These are phyloP conservation scores for Hydrotaea cyrtoneurina DNA, from an alignment of 2,888 invertebrate genomes.

Conservation along the genomic window DNA sequence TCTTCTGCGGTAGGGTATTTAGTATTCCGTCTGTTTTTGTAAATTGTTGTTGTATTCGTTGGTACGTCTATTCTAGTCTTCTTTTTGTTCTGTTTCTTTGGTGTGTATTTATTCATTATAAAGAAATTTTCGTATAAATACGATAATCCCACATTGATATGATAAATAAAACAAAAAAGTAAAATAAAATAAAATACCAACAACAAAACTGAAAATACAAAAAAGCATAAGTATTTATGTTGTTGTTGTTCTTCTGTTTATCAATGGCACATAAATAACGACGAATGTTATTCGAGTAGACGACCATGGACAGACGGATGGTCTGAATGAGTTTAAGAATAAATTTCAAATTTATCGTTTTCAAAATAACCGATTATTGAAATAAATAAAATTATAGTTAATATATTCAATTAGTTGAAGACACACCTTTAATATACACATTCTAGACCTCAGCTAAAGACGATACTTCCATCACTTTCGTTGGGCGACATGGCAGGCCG, in stretches of 20 bases:
- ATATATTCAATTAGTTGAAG: constrained; percentile 4
- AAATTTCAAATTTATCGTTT: constrained; percentile 25
- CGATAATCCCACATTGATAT: constrained; percentile 66
- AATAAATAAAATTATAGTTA: constrained; percentile 7
- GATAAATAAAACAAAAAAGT: constrained; percentile 40
- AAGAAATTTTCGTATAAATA: constrained; percentile 65
- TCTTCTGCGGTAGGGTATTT: constrained; percentile 6
- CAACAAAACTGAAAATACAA: not conserved
- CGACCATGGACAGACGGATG: no score
- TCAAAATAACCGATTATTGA: constrained; percentile 33
- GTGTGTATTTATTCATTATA: constrained; percentile 54
- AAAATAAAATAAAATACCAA: not conserved
- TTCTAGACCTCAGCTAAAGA: not conserved
- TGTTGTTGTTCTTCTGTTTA: not conserved
- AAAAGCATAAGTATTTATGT: not conserved
- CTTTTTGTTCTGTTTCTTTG: not conserved
- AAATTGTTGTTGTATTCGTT: not conserved
- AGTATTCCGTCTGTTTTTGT: no score
- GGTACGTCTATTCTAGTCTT: constrained; percentile 37
- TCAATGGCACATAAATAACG: constrained; percentile 18
- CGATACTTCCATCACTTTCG: not conserved
- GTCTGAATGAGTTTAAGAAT: constrained; percentile 5
- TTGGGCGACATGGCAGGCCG: not conserved
- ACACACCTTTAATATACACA: not conserved
- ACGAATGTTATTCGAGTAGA: constrained; percentile 22